These are phyloP conservation scores for Icerya purchasi DNA, from an alignment of 2,888 invertebrate species.

Conservation along the genomic window DNA sequence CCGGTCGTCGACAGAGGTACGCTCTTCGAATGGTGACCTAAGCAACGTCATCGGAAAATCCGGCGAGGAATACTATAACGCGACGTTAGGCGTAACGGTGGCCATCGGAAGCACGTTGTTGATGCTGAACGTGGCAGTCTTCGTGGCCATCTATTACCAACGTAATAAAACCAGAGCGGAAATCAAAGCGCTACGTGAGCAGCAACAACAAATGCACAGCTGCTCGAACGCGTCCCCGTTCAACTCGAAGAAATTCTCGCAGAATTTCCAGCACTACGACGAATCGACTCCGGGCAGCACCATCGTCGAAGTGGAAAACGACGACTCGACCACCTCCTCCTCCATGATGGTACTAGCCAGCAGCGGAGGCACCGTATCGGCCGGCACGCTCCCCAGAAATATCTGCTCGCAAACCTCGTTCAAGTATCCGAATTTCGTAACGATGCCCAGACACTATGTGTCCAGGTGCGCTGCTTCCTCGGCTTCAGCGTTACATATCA, in stretches of 20 bases:
- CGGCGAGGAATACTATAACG: not conserved
- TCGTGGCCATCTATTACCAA: slow-evolving; percentile 68
- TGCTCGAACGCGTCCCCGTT: not conserved
- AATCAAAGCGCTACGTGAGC: slow-evolving; percentile 12
- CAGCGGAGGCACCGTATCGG: not conserved
- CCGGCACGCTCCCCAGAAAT: not conserved
- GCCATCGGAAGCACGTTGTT: slow-evolving; percentile 62
- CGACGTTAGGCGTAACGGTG: slow-evolving; percentile 53
- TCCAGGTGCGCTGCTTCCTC: not conserved
- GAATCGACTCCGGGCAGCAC: not conserved
- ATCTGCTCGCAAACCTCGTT: not conserved
- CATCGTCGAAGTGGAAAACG: not conserved
- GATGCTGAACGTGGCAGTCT: slow-evolving; percentile 60
- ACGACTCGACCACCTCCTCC: slow-evolving; percentile 1
- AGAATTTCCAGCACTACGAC: not conserved
- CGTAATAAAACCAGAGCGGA: slow-evolving; percentile 53
- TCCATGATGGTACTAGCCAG: not conserved
- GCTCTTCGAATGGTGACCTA: not conserved
- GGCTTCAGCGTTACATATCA: slow-evolving; percentile 2
- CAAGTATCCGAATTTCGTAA: slow-evolving; percentile 5
- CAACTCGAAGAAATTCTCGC: not conserved
- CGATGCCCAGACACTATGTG: slow-evolving; percentile 6
- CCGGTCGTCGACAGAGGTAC: slow-evolving; percentile 5
- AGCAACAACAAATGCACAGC: slow-evolving; percentile 5
- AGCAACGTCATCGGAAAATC: not conserved